Conservation (phyloP, 2,797 vertebrate genomes). For the Sparidentex hasta region DNA sequence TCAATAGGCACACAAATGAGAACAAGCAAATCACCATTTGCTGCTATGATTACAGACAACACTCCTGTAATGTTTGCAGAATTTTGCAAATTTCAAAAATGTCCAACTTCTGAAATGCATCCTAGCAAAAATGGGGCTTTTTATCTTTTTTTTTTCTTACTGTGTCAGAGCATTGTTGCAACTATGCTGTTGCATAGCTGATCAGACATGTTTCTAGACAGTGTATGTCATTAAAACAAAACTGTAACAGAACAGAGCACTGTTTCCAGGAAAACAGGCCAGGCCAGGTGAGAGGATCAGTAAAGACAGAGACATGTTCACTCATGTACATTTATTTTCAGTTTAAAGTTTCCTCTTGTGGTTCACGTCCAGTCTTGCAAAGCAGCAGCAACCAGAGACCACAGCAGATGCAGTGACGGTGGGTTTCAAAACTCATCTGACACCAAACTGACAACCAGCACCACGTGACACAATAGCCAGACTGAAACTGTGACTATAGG, state of each 20-base stretch:
- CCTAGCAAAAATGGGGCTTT: not conserved
- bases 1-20: not conserved
- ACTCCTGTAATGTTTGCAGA: not conserved
- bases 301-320: not conserved
- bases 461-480: too few species aligned
- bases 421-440: not conserved
- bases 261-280: slow-evolving; percentile 31
- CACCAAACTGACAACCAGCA: not conserved
- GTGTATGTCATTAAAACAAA: not conserved
- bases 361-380: not conserved
- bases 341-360: not conserved
- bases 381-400: slow-evolving; percentile 10
- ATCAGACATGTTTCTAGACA: not conserved
- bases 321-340: not conserved
- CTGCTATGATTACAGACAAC: not conserved
- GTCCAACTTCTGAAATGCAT: not conserved
- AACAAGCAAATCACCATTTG: not conserved
- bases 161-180: not conserved
- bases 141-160: too few species aligned
- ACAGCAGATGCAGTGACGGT: not conserved
- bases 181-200: not conserved
- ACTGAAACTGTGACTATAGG: too few species aligned
- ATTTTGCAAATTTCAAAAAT: not conserved
- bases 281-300: not conserved
- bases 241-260: not conserved